Evolutionary conservation across 2,113 vertebrate species (phyloP).

Genomic region (Odocoileus virginianus): DNA sequence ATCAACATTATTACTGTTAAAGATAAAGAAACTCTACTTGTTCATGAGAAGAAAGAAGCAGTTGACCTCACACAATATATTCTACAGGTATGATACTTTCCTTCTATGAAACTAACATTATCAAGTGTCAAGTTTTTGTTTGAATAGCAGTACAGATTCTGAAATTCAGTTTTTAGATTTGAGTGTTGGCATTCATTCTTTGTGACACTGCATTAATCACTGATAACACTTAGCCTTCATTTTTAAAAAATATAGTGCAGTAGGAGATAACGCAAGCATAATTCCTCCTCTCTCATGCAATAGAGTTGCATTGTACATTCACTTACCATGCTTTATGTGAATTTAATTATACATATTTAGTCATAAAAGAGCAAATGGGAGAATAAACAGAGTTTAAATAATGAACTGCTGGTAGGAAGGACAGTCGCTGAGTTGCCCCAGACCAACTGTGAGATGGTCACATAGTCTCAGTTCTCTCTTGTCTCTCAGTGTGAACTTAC

Average conservation of each 20-base stretch:
- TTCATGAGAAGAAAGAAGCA: slow-evolving; percentile 91
- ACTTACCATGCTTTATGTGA: slow-evolving; percentile 14
- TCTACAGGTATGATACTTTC: slow-evolving; percentile 83
- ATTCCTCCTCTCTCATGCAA: background rate
- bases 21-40: slow-evolving; percentile 84
- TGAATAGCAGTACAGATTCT: background rate
- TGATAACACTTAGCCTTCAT: background rate
- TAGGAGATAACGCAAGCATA: background rate
- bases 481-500: background rate
- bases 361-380: background rate
- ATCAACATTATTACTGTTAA: slow-evolving; percentile 86
- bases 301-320: background rate
- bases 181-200: background rate
- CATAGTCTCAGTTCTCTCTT: background rate
- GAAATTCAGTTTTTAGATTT: slow-evolving; percentile 29
- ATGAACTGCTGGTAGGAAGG: background rate
- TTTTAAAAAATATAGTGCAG: background rate
- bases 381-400: slow-evolving; percentile 21
- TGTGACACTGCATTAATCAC: slow-evolving; percentile 1
- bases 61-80: slow-evolving; percentile 92
- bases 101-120: background rate
- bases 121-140: slow-evolving; percentile 4
- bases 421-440: background rate
- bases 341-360: slow-evolving; percentile 25
- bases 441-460: background rate